A percentile compares a stretch with the other conserved stretches of the same genome.
phyloP scores from a whole-genome alignment of 92 coral and sea anemone species.

The Desmophyllum pertusum region DNA sequence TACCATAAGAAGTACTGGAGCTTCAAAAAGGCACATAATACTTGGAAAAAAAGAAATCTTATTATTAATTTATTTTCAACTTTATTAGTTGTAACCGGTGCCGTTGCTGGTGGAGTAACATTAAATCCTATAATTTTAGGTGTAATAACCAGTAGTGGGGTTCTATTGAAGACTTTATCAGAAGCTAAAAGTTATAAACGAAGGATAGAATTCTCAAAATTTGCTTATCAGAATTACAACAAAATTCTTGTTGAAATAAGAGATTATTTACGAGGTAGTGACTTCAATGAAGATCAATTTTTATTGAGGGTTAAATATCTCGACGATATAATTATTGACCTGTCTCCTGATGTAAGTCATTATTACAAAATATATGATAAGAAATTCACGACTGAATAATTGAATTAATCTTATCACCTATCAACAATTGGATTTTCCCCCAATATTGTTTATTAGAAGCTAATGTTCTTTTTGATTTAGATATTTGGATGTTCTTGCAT shows the following conservation, averaged over 20 bases:
- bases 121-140: not conserved
- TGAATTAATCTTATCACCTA: not conserved
- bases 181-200: not conserved
- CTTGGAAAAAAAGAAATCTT: not conserved
- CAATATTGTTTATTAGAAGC: not conserved
- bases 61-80: not conserved
- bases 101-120: not conserved
- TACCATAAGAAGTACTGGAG: not conserved
- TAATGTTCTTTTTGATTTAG: not conserved
- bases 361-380: no score
- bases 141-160: not conserved
- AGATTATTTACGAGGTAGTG: not conserved
- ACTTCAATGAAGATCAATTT: not conserved
- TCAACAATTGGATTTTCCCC: not conserved
- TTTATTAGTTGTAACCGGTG: not conserved
- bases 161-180: not conserved
- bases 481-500: not conserved
- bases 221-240: not conserved
- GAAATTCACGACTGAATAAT: no score
- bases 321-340: not conserved
- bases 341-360: no score
- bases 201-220: not conserved
- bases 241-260: not conserved
- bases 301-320: no score
- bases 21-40: not conserved